phyloP scores from a whole-genome alignment of 2,797 vertebrate species.

The Clarias pachynema region DNA sequence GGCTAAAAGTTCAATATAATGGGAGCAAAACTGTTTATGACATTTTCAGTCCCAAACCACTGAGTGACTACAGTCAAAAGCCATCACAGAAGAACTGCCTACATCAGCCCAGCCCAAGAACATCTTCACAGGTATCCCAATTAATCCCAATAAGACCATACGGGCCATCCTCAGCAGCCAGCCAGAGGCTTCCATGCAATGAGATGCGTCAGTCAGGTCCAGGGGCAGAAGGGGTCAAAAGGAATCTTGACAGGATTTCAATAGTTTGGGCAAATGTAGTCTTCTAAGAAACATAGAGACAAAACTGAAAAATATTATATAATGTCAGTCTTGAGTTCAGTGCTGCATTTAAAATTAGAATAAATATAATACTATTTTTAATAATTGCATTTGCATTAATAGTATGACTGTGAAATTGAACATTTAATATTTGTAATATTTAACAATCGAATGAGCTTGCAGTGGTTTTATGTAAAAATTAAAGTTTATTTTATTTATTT shows the following conservation, averaged over 20 bases:
- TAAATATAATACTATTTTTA: not conserved
- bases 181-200: too few species aligned
- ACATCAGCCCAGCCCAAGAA: too few species aligned
- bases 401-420: not conserved
- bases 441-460: not conserved
- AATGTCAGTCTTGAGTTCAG: not conserved
- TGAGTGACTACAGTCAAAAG: too few species aligned
- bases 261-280: not conserved
- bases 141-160: too few species aligned
- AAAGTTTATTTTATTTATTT: not conserved
- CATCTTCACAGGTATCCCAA: too few species aligned
- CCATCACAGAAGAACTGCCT: too few species aligned
- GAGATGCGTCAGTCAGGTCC: too few species aligned
- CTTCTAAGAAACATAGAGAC: not conserved
- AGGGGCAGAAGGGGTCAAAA: too few species aligned
- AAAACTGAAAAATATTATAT: not conserved
- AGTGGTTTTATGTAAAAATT: not conserved
- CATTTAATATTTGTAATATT: not conserved
- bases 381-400: not conserved
- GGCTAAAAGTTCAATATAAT: too few species aligned
- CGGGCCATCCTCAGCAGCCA: too few species aligned
- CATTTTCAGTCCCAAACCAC: too few species aligned
- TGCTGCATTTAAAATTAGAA: not conserved
- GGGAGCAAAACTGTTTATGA: too few species aligned
- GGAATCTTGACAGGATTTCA: not conserved